Evolutionary conservation across 2,888 invertebrate genomes (phyloP), one percentile per base, ranked within the genome.

Genomic region (Apantesis nais): DNA sequence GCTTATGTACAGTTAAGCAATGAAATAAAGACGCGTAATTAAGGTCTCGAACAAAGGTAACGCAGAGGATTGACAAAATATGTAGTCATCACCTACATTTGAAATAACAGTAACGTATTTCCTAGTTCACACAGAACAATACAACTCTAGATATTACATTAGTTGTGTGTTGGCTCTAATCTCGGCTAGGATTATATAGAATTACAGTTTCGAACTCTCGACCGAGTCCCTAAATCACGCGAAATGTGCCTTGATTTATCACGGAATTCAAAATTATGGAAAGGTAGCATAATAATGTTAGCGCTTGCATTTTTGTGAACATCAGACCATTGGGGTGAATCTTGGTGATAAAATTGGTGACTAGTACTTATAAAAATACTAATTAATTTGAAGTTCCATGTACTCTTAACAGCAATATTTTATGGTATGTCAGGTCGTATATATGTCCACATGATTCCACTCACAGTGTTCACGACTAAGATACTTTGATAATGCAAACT

Each of bases 141-240:
- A 75, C 68, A 60, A 63, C 48, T 72, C 66, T 72, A 66, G 61
- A 48, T 44, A 71, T 65, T 66, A 71, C 55, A 55, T 66, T 55
- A n/a, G 41, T 66, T 61, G 25, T 41, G 37, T 65, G 75, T 73
- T 74, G 71, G 74, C 75, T 72, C 74, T 83, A 82, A 83, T 86
- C 77, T 81, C 31, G 22, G 70, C 66, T 72, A 79, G 80, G 87
- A 89, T 89, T 88, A 86, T 81, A 84, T 83, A 75, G 83, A 87
- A 89, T 89, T 87, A 86, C 79, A 52, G 78, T 78, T 41, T 31
- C 55, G 63, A 62, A 68, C 62, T 62, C 81, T 78, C 70, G 73
- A 78, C 77, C 75, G 82, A 68, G 79, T 78, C 81, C 78, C 78
- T 80, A 75, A 83, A 84, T 86, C 86, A 86, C 84, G 85, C 85